These are phyloP conservation scores for Drosophila rellima DNA, from an alignment of 2,888 invertebrate species.

Conservation along the genomic window DNA sequence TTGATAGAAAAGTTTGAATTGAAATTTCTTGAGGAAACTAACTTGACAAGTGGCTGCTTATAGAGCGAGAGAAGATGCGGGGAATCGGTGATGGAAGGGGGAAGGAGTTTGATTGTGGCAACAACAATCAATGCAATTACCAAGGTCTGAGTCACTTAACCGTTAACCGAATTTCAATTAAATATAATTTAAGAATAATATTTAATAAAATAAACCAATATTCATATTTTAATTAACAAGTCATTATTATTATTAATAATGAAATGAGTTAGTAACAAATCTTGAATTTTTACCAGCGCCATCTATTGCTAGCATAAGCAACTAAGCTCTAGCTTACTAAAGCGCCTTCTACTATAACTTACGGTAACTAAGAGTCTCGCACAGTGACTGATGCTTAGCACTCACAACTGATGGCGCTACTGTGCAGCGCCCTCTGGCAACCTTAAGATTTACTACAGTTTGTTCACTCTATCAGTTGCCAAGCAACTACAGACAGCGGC, in stretches of 20 bases:
- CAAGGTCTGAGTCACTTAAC: slow-evolving; percentile 6
- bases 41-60: slow-evolving; percentile 28
- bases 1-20: slow-evolving; percentile 70
- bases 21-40: slow-evolving; percentile 75
- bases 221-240: too few species aligned
- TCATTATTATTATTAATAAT: too few species aligned
- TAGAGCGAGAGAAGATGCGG: neutral
- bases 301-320: neutral
- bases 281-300: neutral
- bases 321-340: neutral
- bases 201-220: too few species aligned
- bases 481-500: neutral
- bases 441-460: neutral
- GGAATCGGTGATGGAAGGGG: too few species aligned
- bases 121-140: slow-evolving; percentile 43
- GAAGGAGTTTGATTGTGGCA: slow-evolving; percentile 12
- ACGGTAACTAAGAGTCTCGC: neutral
- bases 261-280: too few species aligned
- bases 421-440: slow-evolving; percentile 20
- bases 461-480: neutral
- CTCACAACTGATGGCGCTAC: neutral
- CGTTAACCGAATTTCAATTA: slow-evolving; percentile 4
- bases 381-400: neutral
- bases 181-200: too few species aligned
- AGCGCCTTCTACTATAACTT: slow-evolving; percentile 18